Evolutionary conservation across 2,888 invertebrate genomes (phyloP).

Genomic region (Tromatobia lineatoria): DNA sequence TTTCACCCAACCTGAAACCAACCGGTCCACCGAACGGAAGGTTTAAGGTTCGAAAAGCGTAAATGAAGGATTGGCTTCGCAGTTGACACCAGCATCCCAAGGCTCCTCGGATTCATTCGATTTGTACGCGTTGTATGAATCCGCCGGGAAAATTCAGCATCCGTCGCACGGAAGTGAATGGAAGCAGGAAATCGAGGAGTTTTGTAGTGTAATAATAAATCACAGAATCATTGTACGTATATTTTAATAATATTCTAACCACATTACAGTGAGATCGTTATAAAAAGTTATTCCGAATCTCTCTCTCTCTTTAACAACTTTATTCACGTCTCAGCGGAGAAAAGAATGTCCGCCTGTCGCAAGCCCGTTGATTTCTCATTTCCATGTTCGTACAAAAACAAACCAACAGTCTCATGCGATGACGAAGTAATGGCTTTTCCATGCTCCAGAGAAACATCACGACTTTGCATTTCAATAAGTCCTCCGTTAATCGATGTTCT

Average conservation of each 20-base stretch:
- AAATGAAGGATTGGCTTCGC: too few species aligned
- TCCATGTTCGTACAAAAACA: slow-evolving; percentile 34
- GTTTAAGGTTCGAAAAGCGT: too few species aligned
- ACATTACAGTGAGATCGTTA: neutral
- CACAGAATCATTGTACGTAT: neutral
- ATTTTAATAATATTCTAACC: neutral
- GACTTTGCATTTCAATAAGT: neutral
- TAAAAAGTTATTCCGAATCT: neutral
- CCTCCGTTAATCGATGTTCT: neutral
- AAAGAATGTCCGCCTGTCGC: slow-evolving; percentile 24
- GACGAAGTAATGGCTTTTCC: neutral
- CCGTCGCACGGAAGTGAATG: too few species aligned
- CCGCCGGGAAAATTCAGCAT: too few species aligned
- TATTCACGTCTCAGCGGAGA: slow-evolving; percentile 20
- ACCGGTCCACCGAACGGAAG: too few species aligned
- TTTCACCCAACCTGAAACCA: too few species aligned
- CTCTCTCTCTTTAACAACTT: neutral
- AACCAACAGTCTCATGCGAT: neutral
- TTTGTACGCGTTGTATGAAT: too few species aligned
- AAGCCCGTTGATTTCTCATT: slow-evolving; percentile 39
- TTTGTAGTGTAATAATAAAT: too few species aligned
- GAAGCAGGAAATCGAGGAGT: too few species aligned
- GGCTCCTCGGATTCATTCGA: slow-evolving; percentile 5
- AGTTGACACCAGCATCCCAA: neutral
- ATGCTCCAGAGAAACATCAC: neutral